Evolutionary conservation across 2,888 invertebrate genomes (phyloP).

Genomic region (Trypoxylon attenuatum): DNA sequence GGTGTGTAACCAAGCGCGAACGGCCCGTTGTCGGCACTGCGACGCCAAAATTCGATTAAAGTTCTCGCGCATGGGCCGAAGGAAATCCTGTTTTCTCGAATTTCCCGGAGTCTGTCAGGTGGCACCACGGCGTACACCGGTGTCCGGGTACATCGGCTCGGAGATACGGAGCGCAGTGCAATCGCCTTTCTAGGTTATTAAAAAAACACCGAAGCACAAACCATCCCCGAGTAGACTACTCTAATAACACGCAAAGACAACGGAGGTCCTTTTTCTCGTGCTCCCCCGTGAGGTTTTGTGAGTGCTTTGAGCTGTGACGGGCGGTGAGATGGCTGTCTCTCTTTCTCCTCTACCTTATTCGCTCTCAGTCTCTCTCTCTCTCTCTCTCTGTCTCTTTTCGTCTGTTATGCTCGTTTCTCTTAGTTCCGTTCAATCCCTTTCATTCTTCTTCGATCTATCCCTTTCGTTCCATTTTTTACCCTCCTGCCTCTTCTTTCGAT

Average conservation of each 20-base stretch:
- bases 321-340: constrained; percentile 67
- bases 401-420: constrained; percentile 12
- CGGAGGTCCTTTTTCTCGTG: constrained; percentile 45
- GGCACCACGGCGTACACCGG: constrained; percentile 67
- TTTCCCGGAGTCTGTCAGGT: constrained; percentile 70
- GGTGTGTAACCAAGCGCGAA: constrained; percentile 26
- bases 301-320: constrained; percentile 62
- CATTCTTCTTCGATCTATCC: not conserved
- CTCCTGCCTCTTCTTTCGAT: constrained; percentile 6
- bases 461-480: not conserved
- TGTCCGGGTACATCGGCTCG: constrained; percentile 30
- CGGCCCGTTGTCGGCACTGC: constrained; percentile 60
- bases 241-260: constrained; percentile 33
- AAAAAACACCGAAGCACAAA: constrained; percentile 34
- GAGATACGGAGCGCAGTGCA: constrained; percentile 47
- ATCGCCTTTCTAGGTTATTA: constrained; percentile 61
- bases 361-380: constrained; percentile 13
- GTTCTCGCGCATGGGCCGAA: constrained; percentile 66
- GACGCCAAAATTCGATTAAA: constrained; percentile 67
- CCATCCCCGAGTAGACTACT: constrained; percentile 22
- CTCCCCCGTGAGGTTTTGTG: constrained; percentile 53
- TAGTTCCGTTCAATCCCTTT: constrained; percentile 4
- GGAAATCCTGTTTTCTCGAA: constrained; percentile 69
- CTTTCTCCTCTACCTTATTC: constrained; percentile 48
- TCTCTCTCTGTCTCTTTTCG: constrained; percentile 7